phyloP scores from a whole-genome alignment of 37 sponge, comb jelly and placozoan species.

The Ianthella basta region DNA sequence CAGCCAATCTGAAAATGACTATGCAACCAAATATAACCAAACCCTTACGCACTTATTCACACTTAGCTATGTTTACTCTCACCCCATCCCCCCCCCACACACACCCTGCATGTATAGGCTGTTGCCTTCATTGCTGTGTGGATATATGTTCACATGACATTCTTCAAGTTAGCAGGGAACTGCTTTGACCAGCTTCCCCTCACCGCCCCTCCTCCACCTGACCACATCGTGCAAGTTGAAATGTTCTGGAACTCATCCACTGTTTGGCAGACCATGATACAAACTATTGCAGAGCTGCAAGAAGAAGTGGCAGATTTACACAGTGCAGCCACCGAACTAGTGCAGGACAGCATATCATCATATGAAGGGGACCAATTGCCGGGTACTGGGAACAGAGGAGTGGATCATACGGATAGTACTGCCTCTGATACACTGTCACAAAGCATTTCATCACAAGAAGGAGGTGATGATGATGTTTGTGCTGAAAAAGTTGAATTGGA shows the following conservation, averaged over 20 bases:
- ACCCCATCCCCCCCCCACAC: no score
- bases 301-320: not conserved
- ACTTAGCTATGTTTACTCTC: no score
- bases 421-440: no score
- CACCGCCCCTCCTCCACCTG: slow-evolving; percentile 34
- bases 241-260: slow-evolving; percentile 45
- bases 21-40: slow-evolving; percentile 2
- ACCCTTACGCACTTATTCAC: not conserved
- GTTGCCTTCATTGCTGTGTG: slow-evolving; percentile 30
- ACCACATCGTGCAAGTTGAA: slow-evolving; percentile 57
- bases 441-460: not conserved
- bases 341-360: not conserved
- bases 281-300: not conserved
- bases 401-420: not conserved
- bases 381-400: not conserved
- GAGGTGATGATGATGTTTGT: not conserved
- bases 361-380: not conserved
- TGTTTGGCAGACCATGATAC: not conserved
- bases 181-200: slow-evolving; percentile 37
- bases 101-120: slow-evolving; percentile 32
- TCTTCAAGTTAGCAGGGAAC: slow-evolving; percentile 48
- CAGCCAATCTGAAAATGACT: no score
- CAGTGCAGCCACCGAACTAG: no score
- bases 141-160: slow-evolving; percentile 60
- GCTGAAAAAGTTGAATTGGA: not conserved